Evolutionary conservation across 2,113 vertebrate species (phyloP), one percentile per base, ranked within the genome.

Genomic region (Solea solea): DNA sequence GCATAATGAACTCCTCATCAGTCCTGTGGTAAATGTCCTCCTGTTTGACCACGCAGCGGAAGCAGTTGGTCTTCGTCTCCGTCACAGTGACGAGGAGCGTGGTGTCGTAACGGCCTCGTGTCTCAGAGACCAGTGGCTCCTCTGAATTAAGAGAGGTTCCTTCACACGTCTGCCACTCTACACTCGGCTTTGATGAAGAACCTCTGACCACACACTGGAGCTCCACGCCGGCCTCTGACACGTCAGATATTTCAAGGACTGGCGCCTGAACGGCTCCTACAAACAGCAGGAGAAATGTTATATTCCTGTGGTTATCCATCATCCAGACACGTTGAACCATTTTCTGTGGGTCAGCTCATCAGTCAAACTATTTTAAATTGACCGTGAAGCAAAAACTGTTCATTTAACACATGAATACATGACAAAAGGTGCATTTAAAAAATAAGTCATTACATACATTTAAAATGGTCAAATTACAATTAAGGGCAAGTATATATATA

Each of bases 31-130:
- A 0, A 10, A 60, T 28, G 0, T 27, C 48, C 8, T 49, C 7
- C 55, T 70, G 67, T 7, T 12, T 60, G 1, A 5, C 16, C 6
- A 60, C 56, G 60, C 68, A 70, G 21, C 6, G 34, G 48, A 34
- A 34, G 34, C 12, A 69, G 10, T 8, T 21, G 11, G 40, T 59
- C 3, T 0, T 14, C 2, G 7, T 28, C 39, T 49, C 44, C 9
- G 39, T 52, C 21, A 61, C 68, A 50, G 48, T 60, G 9, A 15
- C 3, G 2, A 3, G 4, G n/a, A 51, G 16, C 48, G 3, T 15
- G 3, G 60, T 7, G 15, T 60, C 2, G 5, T 51, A 69, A 11
- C 8, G 16, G 6, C 13, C 12, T 12, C 12, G 2, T 5, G 9
- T 15, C 4, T 3, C n/a, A 1, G 28, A n/a, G 9, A 58, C 45